phyloP scores from a whole-genome alignment of 1,140 invertebrate species.

The Dinoponera quadriceps region DNA sequence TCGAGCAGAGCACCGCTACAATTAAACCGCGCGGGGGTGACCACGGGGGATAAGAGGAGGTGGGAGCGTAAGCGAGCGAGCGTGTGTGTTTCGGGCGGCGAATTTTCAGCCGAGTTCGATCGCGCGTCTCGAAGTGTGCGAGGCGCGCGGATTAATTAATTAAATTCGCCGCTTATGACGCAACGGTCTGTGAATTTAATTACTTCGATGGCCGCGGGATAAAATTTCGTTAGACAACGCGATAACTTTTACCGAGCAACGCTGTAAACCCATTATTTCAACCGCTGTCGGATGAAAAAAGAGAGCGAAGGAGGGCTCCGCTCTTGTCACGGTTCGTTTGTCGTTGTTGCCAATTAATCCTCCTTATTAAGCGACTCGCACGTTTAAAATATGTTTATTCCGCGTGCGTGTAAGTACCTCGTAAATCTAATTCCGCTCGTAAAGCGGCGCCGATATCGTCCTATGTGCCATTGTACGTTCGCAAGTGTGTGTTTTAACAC shows the following conservation, averaged over 20 bases:
- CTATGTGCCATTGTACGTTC: background rate
- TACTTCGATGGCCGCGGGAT: slow-evolving; percentile 18
- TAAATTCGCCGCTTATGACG: slow-evolving; percentile 50
- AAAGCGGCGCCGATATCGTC: slow-evolving; percentile 3
- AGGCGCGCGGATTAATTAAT: slow-evolving; percentile 44
- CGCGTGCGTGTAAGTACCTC: background rate
- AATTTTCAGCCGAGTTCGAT: slow-evolving; percentile 12
- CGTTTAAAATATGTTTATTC: background rate
- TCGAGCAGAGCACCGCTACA: slow-evolving; percentile 23
- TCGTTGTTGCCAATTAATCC: slow-evolving; percentile 9
- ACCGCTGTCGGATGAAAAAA: background rate
- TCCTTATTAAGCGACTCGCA: slow-evolving; percentile 2
- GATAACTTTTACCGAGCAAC: background rate
- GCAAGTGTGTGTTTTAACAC: background rate
- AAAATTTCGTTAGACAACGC: slow-evolving; percentile 31
- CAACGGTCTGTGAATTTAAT: slow-evolving; percentile 40
- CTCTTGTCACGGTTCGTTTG: background rate
- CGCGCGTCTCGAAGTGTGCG: slow-evolving; percentile 4
- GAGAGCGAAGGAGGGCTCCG: background rate
- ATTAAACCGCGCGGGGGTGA: slow-evolving; percentile 7
- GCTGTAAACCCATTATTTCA: slow-evolving; percentile 19
- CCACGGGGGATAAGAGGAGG: too few relatives aligned
- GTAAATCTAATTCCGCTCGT: slow-evolving; percentile 22
- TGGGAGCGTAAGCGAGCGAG: too few relatives aligned
- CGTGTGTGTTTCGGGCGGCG: background rate